Evolutionary conservation across 2,888 invertebrate genomes (phyloP).

Genomic region (Arctia plantaginis): DNA sequence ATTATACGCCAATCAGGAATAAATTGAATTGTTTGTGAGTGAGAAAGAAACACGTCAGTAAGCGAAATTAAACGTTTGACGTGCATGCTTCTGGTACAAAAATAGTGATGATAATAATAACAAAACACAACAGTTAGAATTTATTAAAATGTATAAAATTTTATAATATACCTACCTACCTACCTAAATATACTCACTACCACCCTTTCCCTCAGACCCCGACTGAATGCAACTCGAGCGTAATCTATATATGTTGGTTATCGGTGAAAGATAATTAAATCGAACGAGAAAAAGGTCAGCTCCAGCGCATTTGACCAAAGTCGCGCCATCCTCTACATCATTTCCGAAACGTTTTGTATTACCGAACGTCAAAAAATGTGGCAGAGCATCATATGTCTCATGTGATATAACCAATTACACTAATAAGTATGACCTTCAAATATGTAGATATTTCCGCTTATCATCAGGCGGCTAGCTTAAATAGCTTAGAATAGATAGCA

Average conservation of each 20-base stretch:
- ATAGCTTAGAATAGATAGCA: too few species aligned
- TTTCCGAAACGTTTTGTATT: too few species aligned
- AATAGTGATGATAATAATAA: background rate
- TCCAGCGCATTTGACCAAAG: background rate
- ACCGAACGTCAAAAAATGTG: background rate
- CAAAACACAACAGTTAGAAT: background rate
- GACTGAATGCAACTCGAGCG: background rate
- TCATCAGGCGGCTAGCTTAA: background rate
- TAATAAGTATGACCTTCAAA: background rate
- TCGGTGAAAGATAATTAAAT: background rate
- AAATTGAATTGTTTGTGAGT: constrained; percentile 41
- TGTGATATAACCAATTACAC: background rate
- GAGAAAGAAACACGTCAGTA: constrained; percentile 17
- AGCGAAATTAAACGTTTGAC: background rate
- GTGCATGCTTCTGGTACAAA: background rate
- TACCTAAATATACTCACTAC: too few species aligned
- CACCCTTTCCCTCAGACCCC: background rate
- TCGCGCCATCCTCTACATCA: background rate
- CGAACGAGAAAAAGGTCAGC: too few species aligned
- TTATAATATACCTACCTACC: too few species aligned
- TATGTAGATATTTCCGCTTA: background rate
- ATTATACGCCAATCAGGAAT: constrained; percentile 29
- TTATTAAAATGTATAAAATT: too few species aligned
- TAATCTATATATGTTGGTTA: background rate
- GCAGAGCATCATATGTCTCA: background rate